These are phyloP conservation scores for Dryococelus australis DNA, from an alignment of 2,888 invertebrate genomes.

Conservation along the genomic window DNA sequence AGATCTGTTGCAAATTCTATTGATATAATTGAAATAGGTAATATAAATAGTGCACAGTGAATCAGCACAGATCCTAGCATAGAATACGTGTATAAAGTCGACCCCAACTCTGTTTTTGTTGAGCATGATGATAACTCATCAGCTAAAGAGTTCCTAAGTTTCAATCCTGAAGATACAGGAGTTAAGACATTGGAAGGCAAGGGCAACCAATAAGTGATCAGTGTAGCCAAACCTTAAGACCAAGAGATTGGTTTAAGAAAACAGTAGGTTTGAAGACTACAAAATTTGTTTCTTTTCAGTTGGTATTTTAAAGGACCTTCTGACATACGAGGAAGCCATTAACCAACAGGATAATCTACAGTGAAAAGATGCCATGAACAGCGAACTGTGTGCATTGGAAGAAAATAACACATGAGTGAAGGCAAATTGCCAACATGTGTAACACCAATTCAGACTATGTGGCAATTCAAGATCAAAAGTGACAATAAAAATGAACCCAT, in stretches of 20 bases:
- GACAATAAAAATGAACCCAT: background rate
- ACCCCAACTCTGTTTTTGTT: no score
- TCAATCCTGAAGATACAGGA: no score
- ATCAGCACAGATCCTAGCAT: no score
- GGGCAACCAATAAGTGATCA: background rate
- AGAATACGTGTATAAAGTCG: no score
- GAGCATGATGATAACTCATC: no score
- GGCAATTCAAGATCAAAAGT: background rate
- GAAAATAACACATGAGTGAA: background rate
- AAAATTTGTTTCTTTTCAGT: background rate
- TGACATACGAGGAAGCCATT: background rate
- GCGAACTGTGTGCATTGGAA: background rate
- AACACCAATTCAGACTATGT: background rate
- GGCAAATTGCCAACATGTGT: background rate
- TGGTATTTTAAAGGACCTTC: background rate
- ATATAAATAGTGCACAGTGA: no score
- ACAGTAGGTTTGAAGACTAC: background rate
- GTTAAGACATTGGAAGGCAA: background rate
- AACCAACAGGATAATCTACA: background rate
- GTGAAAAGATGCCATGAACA: background rate
- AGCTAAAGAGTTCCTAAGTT: no score
- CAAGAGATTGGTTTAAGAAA: background rate
- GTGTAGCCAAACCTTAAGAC: background rate
- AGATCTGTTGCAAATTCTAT: no score
- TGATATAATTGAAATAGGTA: no score